Base-by-base conservation (phyloP, 2,888 invertebrate genomes). In the Cataglyphis altisquamis region DNA sequence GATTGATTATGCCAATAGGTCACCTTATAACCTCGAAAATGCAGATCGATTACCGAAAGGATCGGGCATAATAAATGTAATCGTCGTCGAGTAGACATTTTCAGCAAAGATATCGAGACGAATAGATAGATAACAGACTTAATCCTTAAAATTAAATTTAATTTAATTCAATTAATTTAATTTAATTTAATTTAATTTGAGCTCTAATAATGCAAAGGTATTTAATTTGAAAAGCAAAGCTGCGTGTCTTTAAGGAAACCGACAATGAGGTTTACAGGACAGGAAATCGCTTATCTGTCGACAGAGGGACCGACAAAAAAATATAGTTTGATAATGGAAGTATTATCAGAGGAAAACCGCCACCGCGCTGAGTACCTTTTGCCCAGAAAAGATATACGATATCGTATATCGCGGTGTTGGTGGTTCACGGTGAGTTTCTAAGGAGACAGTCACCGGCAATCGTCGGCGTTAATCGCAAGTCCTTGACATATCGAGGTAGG, bases 1-100 rank as follows among this genome's bases (percentile, higher is more conserved):
- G 84, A 82, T 78, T 81, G 85, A 87, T 74, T 78, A 68, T 74
- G 83, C 68, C 74, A 70, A 83, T 68, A 60, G 73, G 83, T 82
- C 66, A 45, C 67, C 55, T 75, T 29, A 10, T 52, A 68, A 70
- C 18, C 48, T 75, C 68, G 45, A 75, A 75, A 48, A 75, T 1
- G 68, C 45, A 48, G 21, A 21, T n/a, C 45, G 45, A 3, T 5
- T n/a, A 64, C 18, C 67, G 36, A 15, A 45, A 18, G 48, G 48
- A 18, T 48, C 32, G 29, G 21, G 21, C 21, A 21, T 32, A 66
- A 66, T 66, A 18, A 21, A 72, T 8, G 12, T 15, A 72, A 57
- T 45, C 25, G 68, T 18, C n/a, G 8, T 60, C 21, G 15, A 66
- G 29, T n/a, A 21, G 9, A 67, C 48, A 67, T 36, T 52, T 21